A percentile compares a stretch with the other conserved stretches of the same genome.
phyloP scores from a whole-genome alignment of 2,113 vertebrate species.

The Promerops cafer region DNA sequence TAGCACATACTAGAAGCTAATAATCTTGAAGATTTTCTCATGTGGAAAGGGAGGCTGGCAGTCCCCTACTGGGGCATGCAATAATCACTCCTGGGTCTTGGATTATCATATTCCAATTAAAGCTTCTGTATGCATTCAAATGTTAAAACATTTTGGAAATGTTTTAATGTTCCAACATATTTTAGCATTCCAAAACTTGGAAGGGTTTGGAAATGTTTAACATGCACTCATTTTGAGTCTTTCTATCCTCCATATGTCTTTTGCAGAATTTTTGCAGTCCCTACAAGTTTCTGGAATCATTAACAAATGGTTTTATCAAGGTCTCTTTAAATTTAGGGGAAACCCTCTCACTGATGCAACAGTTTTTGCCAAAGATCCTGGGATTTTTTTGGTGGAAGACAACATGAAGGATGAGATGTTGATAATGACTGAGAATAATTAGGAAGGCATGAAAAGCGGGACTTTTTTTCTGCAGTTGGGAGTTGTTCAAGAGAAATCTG shows the following conservation, averaged over 20 bases:
- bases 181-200: conserved; percentile 8
- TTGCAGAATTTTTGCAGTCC: not conserved
- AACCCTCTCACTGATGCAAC: not conserved
- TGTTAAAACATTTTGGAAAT: conserved; percentile 22
- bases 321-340: not conserved
- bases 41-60: not conserved
- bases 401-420: not conserved
- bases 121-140: not conserved
- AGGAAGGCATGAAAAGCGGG: not conserved
- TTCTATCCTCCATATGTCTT: not conserved
- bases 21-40: not conserved
- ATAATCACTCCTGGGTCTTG: not conserved
- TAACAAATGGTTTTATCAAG: not conserved
- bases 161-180: conserved; percentile 1
- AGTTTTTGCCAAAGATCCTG: not conserved
- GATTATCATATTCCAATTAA: not conserved
- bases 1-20: not conserved
- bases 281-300: not conserved
- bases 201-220: not conserved
- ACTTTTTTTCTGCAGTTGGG: not conserved
- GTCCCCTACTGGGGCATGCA: not conserved
- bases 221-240: not conserved
- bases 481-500: not conserved
- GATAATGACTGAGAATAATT: not conserved
- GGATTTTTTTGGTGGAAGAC: not conserved